phyloP scores from a whole-genome alignment of 2,888 invertebrate species.

The Odontocolon sp. region DNA sequence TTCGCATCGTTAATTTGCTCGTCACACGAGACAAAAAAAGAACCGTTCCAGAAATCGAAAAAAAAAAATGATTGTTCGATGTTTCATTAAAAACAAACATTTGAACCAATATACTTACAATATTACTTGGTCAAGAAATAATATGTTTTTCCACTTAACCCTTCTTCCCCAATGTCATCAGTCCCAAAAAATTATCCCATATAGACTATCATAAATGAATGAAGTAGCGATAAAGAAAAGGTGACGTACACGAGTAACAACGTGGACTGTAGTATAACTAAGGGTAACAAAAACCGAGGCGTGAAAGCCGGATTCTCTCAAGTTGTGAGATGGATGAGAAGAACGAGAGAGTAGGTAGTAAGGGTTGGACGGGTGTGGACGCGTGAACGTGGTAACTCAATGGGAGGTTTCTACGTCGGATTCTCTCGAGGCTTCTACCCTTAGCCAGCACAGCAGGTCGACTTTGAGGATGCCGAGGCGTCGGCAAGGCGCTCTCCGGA shows the following conservation, averaged over 20 bases:
- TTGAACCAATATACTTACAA: no score
- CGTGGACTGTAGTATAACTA: no score
- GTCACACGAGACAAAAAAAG: background rate
- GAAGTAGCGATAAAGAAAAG: background rate
- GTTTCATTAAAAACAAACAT: no score
- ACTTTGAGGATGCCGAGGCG: no score
- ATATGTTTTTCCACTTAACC: no score
- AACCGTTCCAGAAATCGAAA: no score
- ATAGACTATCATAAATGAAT: background rate
- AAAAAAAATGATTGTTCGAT: no score
- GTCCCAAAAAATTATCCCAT: background rate
- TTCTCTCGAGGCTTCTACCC: constrained; percentile 3
- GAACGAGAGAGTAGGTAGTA: constrained; percentile 9
- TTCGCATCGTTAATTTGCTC: background rate
- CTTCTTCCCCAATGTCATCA: background rate
- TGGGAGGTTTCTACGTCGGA: constrained; percentile 19
- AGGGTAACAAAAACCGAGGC: background rate
- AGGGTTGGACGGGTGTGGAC: constrained; percentile 2
- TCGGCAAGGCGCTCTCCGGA: background rate
- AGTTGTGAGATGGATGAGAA: background rate
- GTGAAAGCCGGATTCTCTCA: background rate
- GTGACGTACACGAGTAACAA: background rate
- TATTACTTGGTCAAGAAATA: no score
- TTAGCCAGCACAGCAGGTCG: constrained; percentile 6
- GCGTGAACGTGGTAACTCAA: constrained; percentile 3